Base-by-base conservation (phyloP, 1,140 invertebrate genomes). In the Pissodes strobi region DNA sequence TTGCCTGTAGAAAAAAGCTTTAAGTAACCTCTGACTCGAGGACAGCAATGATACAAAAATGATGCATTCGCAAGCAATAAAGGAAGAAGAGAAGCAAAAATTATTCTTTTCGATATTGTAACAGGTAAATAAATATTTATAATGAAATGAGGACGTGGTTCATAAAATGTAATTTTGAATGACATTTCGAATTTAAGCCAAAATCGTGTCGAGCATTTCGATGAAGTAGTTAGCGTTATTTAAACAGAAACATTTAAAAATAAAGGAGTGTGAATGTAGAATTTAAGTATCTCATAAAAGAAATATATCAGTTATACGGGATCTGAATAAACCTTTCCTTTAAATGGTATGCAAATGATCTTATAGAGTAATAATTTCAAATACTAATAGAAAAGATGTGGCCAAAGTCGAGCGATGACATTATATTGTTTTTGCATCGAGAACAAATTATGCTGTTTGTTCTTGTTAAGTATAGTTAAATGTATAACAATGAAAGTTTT, bases 291-390 rank as follows among this genome's bases (percentile, higher is more conserved):
- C 39, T 17, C 18, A 43, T 17, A 43, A 43, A 43, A 43, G 39
- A 43, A 43, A 12, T 2, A 8, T 43, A 43, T 43, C 39, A 43
- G 18, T 43, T 17, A 17, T 9, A 12, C 10, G 15, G 39, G 39
- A 43, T 43, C 39, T 43, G 39, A 43, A 43, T 43, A 17, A 43
- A 15, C n/a, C 18, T 43, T 43, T 17, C 39, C 39, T 43, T 43
- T 43, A 43, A 43, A 43, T 43, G 39, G 39, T 43, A 43, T 43
- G 39, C 39, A 43, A 43, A 43, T 43, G 18, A 15, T 43, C 18
- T 43, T 43, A 43, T 17, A 43, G 18, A 43, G 12, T 17, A 12
- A 43, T 43, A n/a, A n/a, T 43, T 17, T 43, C n/a, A 43, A 43
- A 12, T 17, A 43, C n/a, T 43, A 43, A 43, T 43, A 17, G 39